Base-by-base conservation (phyloP, 1,140 invertebrate genomes). In the Ectropis grisescens region DNA sequence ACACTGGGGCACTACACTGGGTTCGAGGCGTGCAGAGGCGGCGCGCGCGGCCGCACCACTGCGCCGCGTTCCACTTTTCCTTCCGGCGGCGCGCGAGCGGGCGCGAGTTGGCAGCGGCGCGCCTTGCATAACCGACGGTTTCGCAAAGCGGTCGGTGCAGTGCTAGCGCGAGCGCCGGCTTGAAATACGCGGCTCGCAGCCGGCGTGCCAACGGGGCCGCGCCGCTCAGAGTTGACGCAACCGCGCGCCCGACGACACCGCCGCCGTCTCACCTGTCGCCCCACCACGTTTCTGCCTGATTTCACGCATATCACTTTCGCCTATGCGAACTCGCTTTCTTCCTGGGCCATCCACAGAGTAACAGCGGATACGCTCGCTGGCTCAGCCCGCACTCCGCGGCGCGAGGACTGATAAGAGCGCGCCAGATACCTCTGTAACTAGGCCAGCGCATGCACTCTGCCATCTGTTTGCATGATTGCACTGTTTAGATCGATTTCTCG, bases 31-130 rank as follows among this genome's bases (percentile, higher is more conserved):
- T 80, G 71, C 41, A 66, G 55, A 61, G 58, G 48, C 64, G 69
- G 53, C 67, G 74, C 74, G 69, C 59, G 69, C 71, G 69, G 65
- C 59, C 57, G 50, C 45, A 61, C 58, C 71, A 76, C 75, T 80
- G 75, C 71, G 69, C 38, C 67, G 58, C 69, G 75, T 76, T 80
- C 75, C 71, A 80, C 75, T 80, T 80, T 80, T 80, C 75, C 75
- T 76, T 80, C 75, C 75, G 75, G 71, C 65, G 64, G 58, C 44
- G 64, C 56, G 54, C 64, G 61, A 61, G 53, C 58, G 49, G n/a
- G 48, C 47, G 70, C 70, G 67, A 74, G 67, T 79, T 79, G 74
- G 74, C 74, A 79, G 60, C 62, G 69, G 61, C 58, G 49, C 58
- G 67, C 58, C 71, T 76, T 76, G 75, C 75, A 75, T 76, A 75